Percentiles rank a stretch among this genome's conserved stretches.
These are phyloP conservation scores for Lithobates sylvaticus DNA, from an alignment of 2,797 vertebrate genomes.

Conservation along the genomic window DNA sequence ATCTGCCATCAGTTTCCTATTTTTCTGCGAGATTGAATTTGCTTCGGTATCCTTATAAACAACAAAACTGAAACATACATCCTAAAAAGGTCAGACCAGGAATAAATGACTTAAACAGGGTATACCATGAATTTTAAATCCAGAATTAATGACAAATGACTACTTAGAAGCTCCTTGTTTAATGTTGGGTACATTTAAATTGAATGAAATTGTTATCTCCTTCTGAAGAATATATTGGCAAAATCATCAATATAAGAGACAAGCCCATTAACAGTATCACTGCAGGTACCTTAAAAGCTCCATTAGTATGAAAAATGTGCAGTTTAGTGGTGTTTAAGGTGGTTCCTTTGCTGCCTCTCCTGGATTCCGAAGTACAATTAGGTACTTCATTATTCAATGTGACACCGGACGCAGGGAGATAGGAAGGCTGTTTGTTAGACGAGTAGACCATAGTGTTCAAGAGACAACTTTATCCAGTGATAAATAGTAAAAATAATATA, in stretches of 20 bases:
- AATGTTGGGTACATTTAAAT: slow-evolving; percentile 57
- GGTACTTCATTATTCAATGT: slow-evolving; percentile 73
- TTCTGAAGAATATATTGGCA: slow-evolving; percentile 67
- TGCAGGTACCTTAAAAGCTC: slow-evolving; percentile 71
- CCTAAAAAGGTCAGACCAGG: slow-evolving; percentile 17
- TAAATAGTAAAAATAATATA: neutral
- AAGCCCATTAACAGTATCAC: slow-evolving; percentile 72
- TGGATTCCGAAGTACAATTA: slow-evolving; percentile 73
- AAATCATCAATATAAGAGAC: slow-evolving; percentile 73
- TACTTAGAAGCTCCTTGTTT: slow-evolving; percentile 42
- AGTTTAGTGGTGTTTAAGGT: slow-evolving; percentile 71
- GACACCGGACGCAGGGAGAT: slow-evolving; percentile 71
- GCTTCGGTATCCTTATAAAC: neutral
- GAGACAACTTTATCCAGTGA: slow-evolving; percentile 26
- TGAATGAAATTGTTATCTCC: slow-evolving; percentile 59
- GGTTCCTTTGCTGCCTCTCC: slow-evolving; percentile 68
- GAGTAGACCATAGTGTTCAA: slow-evolving; percentile 63
- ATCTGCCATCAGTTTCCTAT: neutral
- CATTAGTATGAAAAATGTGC: slow-evolving; percentile 74
- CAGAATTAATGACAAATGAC: slow-evolving; percentile 9
- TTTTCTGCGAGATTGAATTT: neutral
- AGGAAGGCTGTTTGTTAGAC: slow-evolving; percentile 68
- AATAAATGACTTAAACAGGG: neutral
- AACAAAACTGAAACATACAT: slow-evolving; percentile 12
- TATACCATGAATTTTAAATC: neutral